These are phyloP conservation scores for Drosophila malerkotliana DNA, from an alignment of 1,140 invertebrate species.

Conservation along the genomic window DNA sequence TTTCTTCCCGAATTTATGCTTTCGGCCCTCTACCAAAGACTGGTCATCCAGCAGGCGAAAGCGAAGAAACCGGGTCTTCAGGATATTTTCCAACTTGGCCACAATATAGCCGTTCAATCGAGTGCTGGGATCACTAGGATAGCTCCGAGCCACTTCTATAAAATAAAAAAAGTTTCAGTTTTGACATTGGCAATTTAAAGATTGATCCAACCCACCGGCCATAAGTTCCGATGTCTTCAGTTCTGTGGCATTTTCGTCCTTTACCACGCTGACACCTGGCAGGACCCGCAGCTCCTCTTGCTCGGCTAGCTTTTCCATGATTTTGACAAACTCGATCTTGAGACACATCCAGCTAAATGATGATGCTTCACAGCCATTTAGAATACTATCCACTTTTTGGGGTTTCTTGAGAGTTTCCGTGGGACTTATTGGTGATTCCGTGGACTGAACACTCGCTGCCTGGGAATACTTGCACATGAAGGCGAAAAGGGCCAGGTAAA, in stretches of 20 bases:
- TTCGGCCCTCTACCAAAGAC: constrained; percentile 86
- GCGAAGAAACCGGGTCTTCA: constrained; percentile 89
- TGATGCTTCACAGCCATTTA: constrained; percentile 86
- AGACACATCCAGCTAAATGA: constrained; percentile 90
- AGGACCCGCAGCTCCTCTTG: constrained; percentile 84
- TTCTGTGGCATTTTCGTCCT: constrained; percentile 86
- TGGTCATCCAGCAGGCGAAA: constrained; percentile 88
- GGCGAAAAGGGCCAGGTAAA: constrained; percentile 69
- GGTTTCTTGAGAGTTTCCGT: constrained; percentile 42
- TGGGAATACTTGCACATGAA: constrained; percentile 67
- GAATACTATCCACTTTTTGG: constrained; percentile 22
- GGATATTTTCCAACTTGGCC: constrained; percentile 88
- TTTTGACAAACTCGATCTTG: constrained; percentile 91
- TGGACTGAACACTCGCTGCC: constrained; percentile 60
- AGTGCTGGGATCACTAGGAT: constrained; percentile 90
- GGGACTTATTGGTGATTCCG: constrained; percentile 25
- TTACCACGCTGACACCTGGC: constrained; percentile 89
- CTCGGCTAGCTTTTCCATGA: constrained; percentile 89
- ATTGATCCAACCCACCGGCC: constrained; percentile 55
- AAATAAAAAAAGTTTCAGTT: neutral
- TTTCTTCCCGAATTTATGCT: constrained; percentile 85
- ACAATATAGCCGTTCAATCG: constrained; percentile 90
- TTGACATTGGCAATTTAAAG: neutral
- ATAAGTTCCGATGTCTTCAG: constrained; percentile 88
- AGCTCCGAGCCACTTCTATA: constrained; percentile 88